Percentiles rank a stretch among this genome's conserved stretches.
Evolutionary conservation across 2,797 vertebrate genomes (phyloP).

Genomic region (Melanotaenia trifasciata): DNA sequence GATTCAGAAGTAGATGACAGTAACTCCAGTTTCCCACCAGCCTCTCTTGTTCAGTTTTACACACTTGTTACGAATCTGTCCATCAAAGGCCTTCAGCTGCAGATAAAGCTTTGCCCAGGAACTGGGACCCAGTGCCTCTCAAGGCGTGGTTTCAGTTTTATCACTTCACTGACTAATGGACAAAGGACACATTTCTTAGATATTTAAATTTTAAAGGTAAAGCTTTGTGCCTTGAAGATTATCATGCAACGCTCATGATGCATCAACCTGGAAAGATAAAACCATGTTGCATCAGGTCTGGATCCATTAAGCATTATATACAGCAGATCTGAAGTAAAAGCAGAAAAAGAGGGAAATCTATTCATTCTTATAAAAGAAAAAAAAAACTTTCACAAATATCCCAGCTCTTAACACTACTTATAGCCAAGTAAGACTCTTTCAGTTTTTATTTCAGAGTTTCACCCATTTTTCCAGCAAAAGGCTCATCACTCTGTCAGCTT

Average conservation of each 20-base stretch:
- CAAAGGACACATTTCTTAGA: background rate
- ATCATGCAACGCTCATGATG: background rate
- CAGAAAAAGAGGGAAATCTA: background rate
- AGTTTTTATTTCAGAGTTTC: background rate
- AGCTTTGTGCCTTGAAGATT: background rate
- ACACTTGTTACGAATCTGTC: conserved; percentile 34
- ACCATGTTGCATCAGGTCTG: background rate
- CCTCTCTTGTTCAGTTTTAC: conserved; percentile 29
- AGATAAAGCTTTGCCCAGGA: conserved; percentile 5
- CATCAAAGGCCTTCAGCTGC: conserved; percentile 22
- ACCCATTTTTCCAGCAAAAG: background rate
- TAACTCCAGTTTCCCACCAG: conserved; percentile 21
- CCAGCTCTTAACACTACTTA: background rate
- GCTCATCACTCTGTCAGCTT: background rate
- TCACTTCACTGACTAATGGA: conserved; percentile 2
- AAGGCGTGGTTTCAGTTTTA: conserved; percentile 10
- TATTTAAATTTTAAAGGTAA: background rate
- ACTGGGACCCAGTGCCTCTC: background rate
- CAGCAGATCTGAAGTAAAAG: background rate
- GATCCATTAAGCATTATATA: background rate
- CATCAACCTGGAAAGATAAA: too few relatives aligned
- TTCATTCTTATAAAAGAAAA: background rate
- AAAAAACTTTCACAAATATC: background rate
- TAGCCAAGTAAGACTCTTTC: background rate
- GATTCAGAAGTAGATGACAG: conserved; percentile 28